Evolutionary conservation across 1,140 invertebrate species (phyloP), one percentile per base, ranked within the genome.

Genomic region (Brachionus rubens): DNA sequence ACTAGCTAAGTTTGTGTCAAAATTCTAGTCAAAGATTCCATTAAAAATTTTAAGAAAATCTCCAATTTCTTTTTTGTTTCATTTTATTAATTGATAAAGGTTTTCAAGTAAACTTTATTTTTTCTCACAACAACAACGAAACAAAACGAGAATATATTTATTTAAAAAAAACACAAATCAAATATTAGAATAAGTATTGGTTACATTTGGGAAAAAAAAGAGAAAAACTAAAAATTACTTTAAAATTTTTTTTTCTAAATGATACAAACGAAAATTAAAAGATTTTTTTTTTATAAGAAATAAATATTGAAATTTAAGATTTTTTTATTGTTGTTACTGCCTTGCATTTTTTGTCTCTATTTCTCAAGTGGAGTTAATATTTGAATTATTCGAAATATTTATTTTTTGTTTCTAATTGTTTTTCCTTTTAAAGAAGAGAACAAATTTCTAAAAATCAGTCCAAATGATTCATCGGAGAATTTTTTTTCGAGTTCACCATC

Each of bases 261-360:
- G 54, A 59, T 36, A 59, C 54, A 59, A 59, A 19, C 5, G 19
- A 59, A 36, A 33, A 5, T 36, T 36, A 36, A n/a, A n/a, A n/a
- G 33, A 36, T 36, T 5, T 36, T 36, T 36, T 36, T 36, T 36
- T 36, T 36, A 5, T 9, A 59, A 54, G 50, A 59, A 59, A 36
- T 59, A 59, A 59, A 59, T 59, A 59, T 59, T 59, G 54, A 59
- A 59, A 59, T 59, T 59, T 59, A 36, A 59, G 54, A 59, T 59
- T 56, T 56, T 56, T 28, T 28, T 28, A 28, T 28, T 56, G 5
- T 56, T 28, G n/a, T 28, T 26, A 56, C 24, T 5, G 14, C 30
- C 14, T 30, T 30, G 19, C 0, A 56, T n/a, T n/a, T n/a, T n/a
- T n/a, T 36, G 33, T 9, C 33, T 36, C 9, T 36, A 36, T 5